Evolutionary conservation across 2,113 vertebrate species (phyloP).

Genomic region (Piprites chloris): DNA sequence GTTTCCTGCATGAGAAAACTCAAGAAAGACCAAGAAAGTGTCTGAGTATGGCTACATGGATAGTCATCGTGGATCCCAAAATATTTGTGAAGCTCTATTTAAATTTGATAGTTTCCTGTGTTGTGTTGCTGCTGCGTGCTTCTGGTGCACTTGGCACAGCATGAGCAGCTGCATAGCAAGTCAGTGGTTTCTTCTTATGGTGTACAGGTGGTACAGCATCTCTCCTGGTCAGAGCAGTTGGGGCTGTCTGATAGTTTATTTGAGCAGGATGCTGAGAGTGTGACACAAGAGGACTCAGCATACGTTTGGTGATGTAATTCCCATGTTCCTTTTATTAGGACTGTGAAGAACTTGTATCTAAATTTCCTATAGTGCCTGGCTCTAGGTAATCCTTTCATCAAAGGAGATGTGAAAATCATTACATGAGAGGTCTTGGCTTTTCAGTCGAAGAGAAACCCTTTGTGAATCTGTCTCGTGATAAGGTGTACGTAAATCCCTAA

Average conservation of each 20-base stretch:
- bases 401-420: neutral
- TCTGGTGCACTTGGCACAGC: neutral
- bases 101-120: fast-evolving
- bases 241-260: neutral
- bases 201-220: fast-evolving
- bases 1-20: neutral
- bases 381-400: neutral
- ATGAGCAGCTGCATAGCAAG: neutral
- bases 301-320: neutral
- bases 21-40: neutral
- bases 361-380: neutral
- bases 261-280: neutral
- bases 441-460: neutral
- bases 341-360: neutral
- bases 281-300: fast-evolving
- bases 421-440: neutral
- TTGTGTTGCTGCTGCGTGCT: neutral
- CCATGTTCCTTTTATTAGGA: neutral
- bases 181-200: neutral
- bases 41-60: neutral
- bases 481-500: neutral
- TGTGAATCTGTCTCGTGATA: neutral
- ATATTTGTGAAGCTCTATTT: neutral
- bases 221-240: neutral
- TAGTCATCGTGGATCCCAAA: neutral